Percentiles rank a stretch among this genome's conserved stretches.
Evolutionary conservation across 1,140 invertebrate genomes (phyloP).

Genomic region (Myzus persicae): DNA sequence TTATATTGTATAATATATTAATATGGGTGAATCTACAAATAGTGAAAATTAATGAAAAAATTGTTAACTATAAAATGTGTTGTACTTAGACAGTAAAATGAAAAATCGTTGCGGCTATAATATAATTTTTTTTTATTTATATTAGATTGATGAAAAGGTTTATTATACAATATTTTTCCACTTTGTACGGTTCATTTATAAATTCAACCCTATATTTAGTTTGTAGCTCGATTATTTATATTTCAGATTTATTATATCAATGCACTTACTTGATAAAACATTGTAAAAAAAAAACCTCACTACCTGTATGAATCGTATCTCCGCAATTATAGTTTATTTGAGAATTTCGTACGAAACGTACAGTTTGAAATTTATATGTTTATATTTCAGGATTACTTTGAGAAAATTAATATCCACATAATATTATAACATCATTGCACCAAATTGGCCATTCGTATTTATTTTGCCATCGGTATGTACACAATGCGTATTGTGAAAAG

Average conservation of each 20-base stretch:
- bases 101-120: background rate
- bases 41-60: too few relatives aligned
- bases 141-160: too few relatives aligned
- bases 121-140: background rate
- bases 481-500: background rate
- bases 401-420: background rate
- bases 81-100: too few relatives aligned
- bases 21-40: too few relatives aligned
- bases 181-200: too few relatives aligned
- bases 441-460: background rate
- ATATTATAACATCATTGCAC: background rate
- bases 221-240: background rate
- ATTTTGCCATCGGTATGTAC: background rate
- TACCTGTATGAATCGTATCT: too few relatives aligned
- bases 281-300: too few relatives aligned
- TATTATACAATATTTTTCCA: too few relatives aligned
- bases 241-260: background rate
- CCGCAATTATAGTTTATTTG: background rate
- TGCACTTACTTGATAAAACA: too few relatives aligned
- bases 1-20: too few relatives aligned
- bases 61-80: background rate
- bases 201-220: too few relatives aligned
- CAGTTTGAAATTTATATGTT: background rate
- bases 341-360: background rate
- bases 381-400: background rate